phyloP scores from a whole-genome alignment of 1,140 invertebrate species.

The Meloidogyne hapla region DNA sequence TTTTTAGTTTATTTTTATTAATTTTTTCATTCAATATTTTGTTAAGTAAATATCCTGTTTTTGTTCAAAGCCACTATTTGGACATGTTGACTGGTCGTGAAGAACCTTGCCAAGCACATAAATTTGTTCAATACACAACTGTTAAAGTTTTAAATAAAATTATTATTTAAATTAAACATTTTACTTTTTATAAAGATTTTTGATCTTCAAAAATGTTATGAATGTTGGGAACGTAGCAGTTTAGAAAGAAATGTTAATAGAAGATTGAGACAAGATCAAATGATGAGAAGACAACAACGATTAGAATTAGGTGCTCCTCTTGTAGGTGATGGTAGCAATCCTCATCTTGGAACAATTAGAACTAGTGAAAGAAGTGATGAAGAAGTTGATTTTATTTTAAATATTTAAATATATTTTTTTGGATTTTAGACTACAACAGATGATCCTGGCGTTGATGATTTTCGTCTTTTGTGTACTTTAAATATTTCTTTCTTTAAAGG shows the following conservation, averaged over 20 bases:
- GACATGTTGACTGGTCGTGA: slow-evolving; percentile 36
- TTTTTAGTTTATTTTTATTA: slow-evolving; percentile 6
- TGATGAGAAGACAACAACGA: slow-evolving; percentile 5
- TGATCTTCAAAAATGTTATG: slow-evolving; percentile 41
- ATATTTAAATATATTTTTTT: not conserved
- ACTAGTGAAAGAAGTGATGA: slow-evolving; percentile 22
- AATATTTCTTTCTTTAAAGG: slow-evolving; percentile 48
- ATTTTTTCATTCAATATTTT: not conserved
- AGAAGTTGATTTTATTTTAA: not conserved
- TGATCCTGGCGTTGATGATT: slow-evolving; percentile 32
- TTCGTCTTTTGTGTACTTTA: slow-evolving; percentile 39
- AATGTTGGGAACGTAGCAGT: slow-evolving; percentile 15
- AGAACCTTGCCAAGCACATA: slow-evolving; percentile 38
- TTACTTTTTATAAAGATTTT: slow-evolving; percentile 38
- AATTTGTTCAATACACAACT: slow-evolving; percentile 41
- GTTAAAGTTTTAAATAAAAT: slow-evolving; percentile 42
- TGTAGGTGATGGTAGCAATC: not conserved
- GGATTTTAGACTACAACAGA: slow-evolving; percentile 21
- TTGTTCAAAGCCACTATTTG: slow-evolving; percentile 46
- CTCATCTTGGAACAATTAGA: not conserved
- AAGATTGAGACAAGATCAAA: slow-evolving; percentile 2
- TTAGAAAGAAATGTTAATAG: slow-evolving; percentile 18
- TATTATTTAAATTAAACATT: not conserved
- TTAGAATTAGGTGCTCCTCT: not conserved
- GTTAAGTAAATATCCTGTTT: slow-evolving; percentile 25